Evolutionary conservation across 2,888 invertebrate species (phyloP).

Genomic region (Polyommatus iphigenia): DNA sequence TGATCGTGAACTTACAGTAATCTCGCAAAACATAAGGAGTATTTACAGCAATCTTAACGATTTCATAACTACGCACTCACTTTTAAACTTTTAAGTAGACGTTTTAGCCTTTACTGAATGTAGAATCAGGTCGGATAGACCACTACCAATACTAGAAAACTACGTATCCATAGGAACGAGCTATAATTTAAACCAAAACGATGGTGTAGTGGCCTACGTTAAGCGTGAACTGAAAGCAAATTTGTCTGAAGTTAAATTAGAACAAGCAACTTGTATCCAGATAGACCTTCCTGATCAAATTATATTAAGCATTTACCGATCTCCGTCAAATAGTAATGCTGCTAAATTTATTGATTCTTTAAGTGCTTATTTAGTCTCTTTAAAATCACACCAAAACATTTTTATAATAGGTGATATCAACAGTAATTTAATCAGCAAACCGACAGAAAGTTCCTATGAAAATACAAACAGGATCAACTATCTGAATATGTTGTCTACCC

Average conservation of each 20-base stretch:
- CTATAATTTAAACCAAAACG: constrained; percentile 31
- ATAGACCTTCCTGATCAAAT: background rate
- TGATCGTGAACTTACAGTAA: constrained; percentile 8
- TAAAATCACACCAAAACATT: too few species aligned
- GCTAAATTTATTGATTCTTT: too few species aligned
- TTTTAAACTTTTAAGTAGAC: constrained; percentile 24
- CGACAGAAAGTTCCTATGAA: constrained; percentile 38
- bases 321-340: too few species aligned
- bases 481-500: constrained; percentile 37
- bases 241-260: constrained; percentile 27
- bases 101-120: constrained; percentile 32
- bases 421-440: background rate
- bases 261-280: constrained; percentile 33
- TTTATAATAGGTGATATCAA: too few species aligned
- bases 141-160: constrained; percentile 27
- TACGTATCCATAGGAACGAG: constrained; percentile 26
- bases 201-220: constrained; percentile 36
- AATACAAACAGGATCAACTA: constrained; percentile 40
- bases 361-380: too few species aligned
- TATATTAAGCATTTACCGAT: too few species aligned
- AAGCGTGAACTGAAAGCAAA: constrained; percentile 27
- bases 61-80: background rate
- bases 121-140: background rate
- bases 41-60: constrained; percentile 30
- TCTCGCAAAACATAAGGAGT: constrained; percentile 33